These are phyloP conservation scores for Pyrgus malvae DNA, from an alignment of 2,888 invertebrate species.

Conservation along the genomic window DNA sequence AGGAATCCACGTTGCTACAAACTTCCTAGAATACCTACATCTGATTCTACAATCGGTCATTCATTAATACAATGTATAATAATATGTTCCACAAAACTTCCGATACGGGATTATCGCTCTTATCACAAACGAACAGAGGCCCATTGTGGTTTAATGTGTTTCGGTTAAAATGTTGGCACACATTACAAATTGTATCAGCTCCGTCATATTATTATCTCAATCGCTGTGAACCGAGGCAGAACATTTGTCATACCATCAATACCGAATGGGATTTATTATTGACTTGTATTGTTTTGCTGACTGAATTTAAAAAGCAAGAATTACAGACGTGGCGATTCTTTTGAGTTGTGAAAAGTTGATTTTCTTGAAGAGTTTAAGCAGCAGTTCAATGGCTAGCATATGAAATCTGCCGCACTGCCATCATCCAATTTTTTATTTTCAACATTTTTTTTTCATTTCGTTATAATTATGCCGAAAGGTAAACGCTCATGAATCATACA, in stretches of 20 bases:
- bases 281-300: background rate
- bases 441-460: too few relatives aligned
- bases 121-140: background rate
- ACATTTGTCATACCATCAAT: background rate
- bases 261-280: background rate
- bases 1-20: too few relatives aligned
- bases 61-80: too few relatives aligned
- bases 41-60: background rate
- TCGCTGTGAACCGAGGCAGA: background rate
- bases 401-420: too few relatives aligned
- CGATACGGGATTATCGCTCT: background rate
- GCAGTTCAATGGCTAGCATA: too few relatives aligned
- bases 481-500: too few relatives aligned
- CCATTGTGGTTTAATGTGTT: background rate
- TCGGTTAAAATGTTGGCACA: slow-evolving; percentile 3
- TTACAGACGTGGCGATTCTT: background rate
- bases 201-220: slow-evolving; percentile 1
- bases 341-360: too few relatives aligned
- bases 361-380: too few relatives aligned
- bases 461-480: too few relatives aligned
- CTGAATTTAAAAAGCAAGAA: background rate
- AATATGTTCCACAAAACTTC: too few relatives aligned
- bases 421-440: too few relatives aligned
- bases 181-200: slow-evolving; percentile 6
- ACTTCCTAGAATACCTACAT: background rate